Evolutionary conservation across 2,113 vertebrate species (phyloP), one percentile per base, ranked within the genome.

Genomic region (Coptodon rendalli): DNA sequence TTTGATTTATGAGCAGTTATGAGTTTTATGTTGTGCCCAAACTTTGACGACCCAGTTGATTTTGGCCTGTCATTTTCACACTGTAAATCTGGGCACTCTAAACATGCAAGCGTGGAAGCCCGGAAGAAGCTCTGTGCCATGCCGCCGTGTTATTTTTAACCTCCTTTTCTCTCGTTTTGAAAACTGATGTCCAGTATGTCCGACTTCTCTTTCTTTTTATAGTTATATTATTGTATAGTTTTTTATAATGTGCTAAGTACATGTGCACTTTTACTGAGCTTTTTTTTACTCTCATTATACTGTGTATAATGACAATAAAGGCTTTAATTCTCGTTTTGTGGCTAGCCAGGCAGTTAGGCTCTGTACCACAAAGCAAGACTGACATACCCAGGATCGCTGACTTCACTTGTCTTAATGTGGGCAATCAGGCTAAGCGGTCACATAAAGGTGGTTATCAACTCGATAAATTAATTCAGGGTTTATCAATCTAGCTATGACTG

Each of bases 1-100:
- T 31, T 4, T 92, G 94, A 95, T 94, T 94, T 93, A 91, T 71
- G 85, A 71, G 84, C 68, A 16, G 81, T 61, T 56, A 81, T 19
- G 34, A 86, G 88, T 86, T 91, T 92, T 86, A 89, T 91, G 89
- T 89, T 91, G 87, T 87, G 66, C 76, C 78, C 50, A 90, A 84
- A 24, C 31, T 76, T 22, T 0, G 3, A 24, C 24, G 38, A 63
- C 68, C 4, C 13, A 24, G 78, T 63, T 85, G 82, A 79, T 87
- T 91, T 68, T 90, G 50, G 53, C 63, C 57, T 40, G 81, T 91
- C 40, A 53, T 94, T 93, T 84, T 81, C 89, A 92, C 86, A 1
- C 85, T 85, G 79, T 93, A 91, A 94, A 93, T 89, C 78, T 78
- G n/a, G 27, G 81, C 68, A 57, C n/a, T 19, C 40, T 76, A 36